A percentile compares a stretch with the other conserved stretches of the same genome.
Evolutionary conservation across 2,797 vertebrate species (phyloP).

Genomic region (Sebastes flavidus): DNA sequence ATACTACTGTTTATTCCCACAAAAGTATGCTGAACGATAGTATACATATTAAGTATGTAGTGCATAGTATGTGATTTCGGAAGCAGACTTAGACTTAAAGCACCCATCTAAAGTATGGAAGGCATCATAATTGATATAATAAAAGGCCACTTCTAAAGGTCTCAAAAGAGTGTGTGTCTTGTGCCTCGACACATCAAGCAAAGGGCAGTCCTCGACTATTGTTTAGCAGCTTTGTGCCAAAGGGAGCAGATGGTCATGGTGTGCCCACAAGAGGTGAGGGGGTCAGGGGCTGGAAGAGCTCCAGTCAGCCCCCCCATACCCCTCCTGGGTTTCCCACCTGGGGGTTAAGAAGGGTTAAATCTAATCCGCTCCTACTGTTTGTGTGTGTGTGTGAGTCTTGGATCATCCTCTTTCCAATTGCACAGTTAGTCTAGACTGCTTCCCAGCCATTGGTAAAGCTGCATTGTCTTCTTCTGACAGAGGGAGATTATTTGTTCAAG

Average conservation of each 20-base stretch:
- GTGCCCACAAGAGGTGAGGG: constrained; percentile 53
- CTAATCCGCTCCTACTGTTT: constrained; percentile 59
- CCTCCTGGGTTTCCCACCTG: constrained; percentile 43
- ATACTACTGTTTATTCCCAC: too few species aligned
- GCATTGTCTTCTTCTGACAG: constrained; percentile 22
- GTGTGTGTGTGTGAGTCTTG: neutral
- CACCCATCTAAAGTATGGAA: neutral
- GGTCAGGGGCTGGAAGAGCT: constrained; percentile 48
- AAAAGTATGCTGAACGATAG: too few species aligned
- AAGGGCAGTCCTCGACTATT: constrained; percentile 29
- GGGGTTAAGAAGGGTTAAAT: constrained; percentile 75
- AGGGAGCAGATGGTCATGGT: constrained; percentile 68
- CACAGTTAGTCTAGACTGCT: constrained; percentile 51
- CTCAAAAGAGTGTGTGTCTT: neutral
- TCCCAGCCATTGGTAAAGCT: constrained; percentile 12
- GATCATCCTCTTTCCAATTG: constrained; percentile 34
- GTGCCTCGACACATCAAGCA: neutral
- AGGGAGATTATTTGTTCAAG: constrained; percentile 18
- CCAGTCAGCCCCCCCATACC: constrained; percentile 22
- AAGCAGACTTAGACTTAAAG: neutral
- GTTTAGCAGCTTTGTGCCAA: constrained; percentile 34
- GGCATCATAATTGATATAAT: neutral
- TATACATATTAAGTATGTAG: too few species aligned
- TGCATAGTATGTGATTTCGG: too few species aligned
- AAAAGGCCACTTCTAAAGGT: neutral